phyloP scores from a whole-genome alignment of 2,888 invertebrate species.

The Salticus scenicus region DNA sequence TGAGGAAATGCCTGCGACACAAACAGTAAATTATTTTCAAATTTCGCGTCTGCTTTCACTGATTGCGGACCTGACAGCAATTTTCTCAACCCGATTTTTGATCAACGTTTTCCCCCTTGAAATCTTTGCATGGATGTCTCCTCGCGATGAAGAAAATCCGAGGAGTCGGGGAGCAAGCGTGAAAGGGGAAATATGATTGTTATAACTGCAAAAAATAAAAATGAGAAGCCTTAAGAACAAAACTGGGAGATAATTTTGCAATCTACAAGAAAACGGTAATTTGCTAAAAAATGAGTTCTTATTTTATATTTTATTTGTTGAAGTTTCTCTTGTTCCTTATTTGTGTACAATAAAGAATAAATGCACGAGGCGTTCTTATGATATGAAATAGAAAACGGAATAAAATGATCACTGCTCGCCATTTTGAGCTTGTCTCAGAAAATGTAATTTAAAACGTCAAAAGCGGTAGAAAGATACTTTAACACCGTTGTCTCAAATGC shows the following conservation, averaged over 20 bases:
- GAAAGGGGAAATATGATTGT: slow-evolving; percentile 34
- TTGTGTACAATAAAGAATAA: no score
- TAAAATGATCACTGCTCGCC: no score
- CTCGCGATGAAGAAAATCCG: slow-evolving; percentile 1
- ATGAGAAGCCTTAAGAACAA: background rate
- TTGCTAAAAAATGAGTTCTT: slow-evolving; percentile 20
- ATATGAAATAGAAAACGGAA: no score
- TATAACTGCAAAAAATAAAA: slow-evolving; percentile 22
- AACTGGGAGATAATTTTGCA: slow-evolving; percentile 24
- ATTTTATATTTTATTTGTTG: background rate
- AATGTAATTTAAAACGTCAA: no score
- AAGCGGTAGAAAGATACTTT: no score
- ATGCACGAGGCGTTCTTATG: no score
- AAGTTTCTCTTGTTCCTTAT: no score
- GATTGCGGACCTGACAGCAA: slow-evolving; percentile 61
- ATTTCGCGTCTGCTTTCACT: slow-evolving; percentile 50
- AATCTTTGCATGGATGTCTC: slow-evolving; percentile 30
- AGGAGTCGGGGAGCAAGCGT: slow-evolving; percentile 24
- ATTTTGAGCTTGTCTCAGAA: no score
- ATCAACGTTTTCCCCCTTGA: slow-evolving; percentile 42
- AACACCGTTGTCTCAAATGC: no score
- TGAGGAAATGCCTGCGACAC: slow-evolving; percentile 33
- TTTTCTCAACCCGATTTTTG: slow-evolving; percentile 63
- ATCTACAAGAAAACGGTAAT: slow-evolving; percentile 40
- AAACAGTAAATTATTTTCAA: slow-evolving; percentile 68